phyloP scores from a whole-genome alignment of 35 echinoderm and acorn worm genomes.

The Apostichopus parvimensis region DNA sequence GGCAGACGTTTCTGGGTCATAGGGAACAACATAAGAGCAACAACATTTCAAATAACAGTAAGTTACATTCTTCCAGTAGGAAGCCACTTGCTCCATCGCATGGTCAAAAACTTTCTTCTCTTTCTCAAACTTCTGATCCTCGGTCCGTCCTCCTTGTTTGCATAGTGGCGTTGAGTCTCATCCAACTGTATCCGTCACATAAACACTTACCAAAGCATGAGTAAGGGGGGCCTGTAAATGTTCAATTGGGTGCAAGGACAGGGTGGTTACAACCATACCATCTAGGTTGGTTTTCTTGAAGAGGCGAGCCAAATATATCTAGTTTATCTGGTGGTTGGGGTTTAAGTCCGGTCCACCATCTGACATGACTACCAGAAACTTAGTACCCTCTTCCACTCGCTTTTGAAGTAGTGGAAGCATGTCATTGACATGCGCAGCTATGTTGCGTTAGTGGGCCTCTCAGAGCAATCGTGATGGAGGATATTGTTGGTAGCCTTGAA shows the following conservation, averaged over 20 bases:
- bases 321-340: background rate
- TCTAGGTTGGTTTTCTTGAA: slow-evolving; percentile 4
- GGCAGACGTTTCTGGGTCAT: background rate
- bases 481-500: background rate
- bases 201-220: slow-evolving; percentile 38
- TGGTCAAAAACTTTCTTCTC: slow-evolving; percentile 29
- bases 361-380: background rate
- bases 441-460: slow-evolving; percentile 5
- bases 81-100: background rate
- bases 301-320: background rate
- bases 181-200: slow-evolving; percentile 4
- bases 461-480: background rate
- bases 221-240: slow-evolving; percentile 9
- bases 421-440: slow-evolving; percentile 10
- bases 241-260: slow-evolving; percentile 50
- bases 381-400: slow-evolving; percentile 1
- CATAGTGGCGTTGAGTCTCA: slow-evolving; percentile 45
- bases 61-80: slow-evolving; percentile 13
- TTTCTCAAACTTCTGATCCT: slow-evolving; percentile 7
- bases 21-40: background rate
- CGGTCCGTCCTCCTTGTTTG: background rate
- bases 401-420: slow-evolving; percentile 28
- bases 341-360: slow-evolving; percentile 48
- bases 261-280: slow-evolving; percentile 15
- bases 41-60: background rate